Percentiles rank a stretch among this genome's conserved stretches.
phyloP scores from a whole-genome alignment of 2,888 invertebrate species.

The Lacanobia oleracea region DNA sequence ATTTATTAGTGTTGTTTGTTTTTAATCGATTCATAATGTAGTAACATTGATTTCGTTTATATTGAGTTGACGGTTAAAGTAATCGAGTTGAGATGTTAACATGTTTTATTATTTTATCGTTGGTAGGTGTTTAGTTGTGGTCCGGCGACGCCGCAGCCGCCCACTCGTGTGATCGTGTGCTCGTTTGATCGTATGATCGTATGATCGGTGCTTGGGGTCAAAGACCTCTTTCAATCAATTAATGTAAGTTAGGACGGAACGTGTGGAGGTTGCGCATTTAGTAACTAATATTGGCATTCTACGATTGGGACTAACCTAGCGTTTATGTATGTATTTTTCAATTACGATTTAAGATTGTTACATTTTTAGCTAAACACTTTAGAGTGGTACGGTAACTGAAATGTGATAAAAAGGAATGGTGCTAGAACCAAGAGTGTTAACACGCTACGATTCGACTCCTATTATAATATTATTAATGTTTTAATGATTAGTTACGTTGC shows the following conservation, averaged over 20 bases:
- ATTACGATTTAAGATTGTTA: conserved; percentile 91
- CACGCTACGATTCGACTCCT: conserved; percentile 91
- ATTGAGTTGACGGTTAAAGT: conserved; percentile 79
- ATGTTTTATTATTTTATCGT: conserved; percentile 86
- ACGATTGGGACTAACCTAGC: conserved; percentile 91
- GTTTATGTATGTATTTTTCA: conserved; percentile 90
- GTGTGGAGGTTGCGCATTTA: conserved; percentile 89
- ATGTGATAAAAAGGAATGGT: conserved; percentile 91
- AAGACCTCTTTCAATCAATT: conserved; percentile 86
- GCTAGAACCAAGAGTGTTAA: conserved; percentile 91
- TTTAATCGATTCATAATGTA: conserved; percentile 86
- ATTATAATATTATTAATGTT: conserved; percentile 89
- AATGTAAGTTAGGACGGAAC: conserved; percentile 86
- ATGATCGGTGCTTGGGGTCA: conserved; percentile 85
- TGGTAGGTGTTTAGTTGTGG: conserved; percentile 85
- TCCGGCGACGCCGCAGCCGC: conserved; percentile 63
- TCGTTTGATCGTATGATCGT: conserved; percentile 64
- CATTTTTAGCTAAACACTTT: conserved; percentile 91
- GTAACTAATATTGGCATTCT: conserved; percentile 91
- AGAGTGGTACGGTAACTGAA: conserved; percentile 91
- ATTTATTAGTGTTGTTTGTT: conserved; percentile 91
- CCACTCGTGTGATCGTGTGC: no score
- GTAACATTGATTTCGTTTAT: conserved; percentile 85
- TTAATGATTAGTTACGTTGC: conserved; percentile 88
- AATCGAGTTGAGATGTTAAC: conserved; percentile 80